These are phyloP conservation scores for Lepisosteus oculatus DNA, from an alignment of 2,113 vertebrate genomes.

Conservation along the genomic window DNA sequence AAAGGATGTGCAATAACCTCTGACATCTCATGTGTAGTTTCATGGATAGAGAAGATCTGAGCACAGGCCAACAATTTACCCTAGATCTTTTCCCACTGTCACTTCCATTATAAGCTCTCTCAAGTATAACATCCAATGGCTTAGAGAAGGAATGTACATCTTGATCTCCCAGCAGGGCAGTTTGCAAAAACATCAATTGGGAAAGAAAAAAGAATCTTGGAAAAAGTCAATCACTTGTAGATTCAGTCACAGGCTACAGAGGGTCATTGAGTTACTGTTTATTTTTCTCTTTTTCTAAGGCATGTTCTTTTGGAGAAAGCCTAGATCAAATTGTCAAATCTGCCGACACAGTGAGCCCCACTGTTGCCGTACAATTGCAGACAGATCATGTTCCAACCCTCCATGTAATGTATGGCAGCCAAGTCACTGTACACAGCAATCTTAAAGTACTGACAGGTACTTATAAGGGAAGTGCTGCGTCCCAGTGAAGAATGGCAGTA, in stretches of 20 bases:
- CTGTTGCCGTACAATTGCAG: constrained; percentile 24
- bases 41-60: background rate
- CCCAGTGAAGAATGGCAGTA: constrained; percentile 35
- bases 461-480: constrained; percentile 37
- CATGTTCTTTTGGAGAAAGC: background rate
- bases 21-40: background rate
- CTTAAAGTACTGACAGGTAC: constrained; percentile 41
- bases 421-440: constrained; percentile 34
- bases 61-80: constrained; percentile 23
- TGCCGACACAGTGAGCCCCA: constrained; percentile 7
- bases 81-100: constrained; percentile 30
- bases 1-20: background rate
- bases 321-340: constrained; percentile 6
- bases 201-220: background rate
- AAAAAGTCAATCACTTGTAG: background rate
- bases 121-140: no score
- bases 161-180: constrained; percentile 21
- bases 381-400: constrained; percentile 11
- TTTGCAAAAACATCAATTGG: constrained; percentile 4
- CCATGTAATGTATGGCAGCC: constrained; percentile 32
- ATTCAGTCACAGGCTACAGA: background rate
- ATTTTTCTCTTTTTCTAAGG: constrained; percentile 7
- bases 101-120: background rate
- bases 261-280: constrained; percentile 9
- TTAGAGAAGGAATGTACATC: background rate